phyloP scores from a whole-genome alignment of 2,888 invertebrate genomes.

The Caenorhabditis parvicauda region DNA sequence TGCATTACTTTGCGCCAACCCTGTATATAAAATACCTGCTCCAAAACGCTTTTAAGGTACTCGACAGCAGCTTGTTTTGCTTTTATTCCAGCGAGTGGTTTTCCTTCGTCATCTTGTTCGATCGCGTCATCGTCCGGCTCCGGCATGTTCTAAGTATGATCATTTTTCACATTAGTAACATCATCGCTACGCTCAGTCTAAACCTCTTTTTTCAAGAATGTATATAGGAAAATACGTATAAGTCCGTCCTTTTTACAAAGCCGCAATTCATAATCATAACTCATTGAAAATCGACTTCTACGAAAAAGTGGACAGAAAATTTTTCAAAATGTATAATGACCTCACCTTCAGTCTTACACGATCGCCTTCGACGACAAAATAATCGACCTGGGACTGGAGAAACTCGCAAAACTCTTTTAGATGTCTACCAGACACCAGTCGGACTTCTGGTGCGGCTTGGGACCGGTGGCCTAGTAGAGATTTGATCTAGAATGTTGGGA shows the following conservation, averaged over 20 bases:
- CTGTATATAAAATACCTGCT: conserved; percentile 36
- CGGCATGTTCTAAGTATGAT: conserved; percentile 52
- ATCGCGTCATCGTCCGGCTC: conserved; percentile 55
- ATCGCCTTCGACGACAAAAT: conserved; percentile 73
- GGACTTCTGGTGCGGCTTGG: conserved; percentile 87
- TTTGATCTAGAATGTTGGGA: conserved; percentile 70
- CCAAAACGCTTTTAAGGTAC: conserved; percentile 55
- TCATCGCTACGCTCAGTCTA: not conserved
- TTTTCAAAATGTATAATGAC: not conserved
- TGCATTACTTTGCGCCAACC: not conserved
- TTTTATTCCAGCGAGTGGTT: conserved; percentile 56
- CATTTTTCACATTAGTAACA: not conserved
- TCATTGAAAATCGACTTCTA: too few species aligned
- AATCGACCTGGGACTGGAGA: conserved; percentile 78
- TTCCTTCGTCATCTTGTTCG: conserved; percentile 61
- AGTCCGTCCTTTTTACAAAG: too few species aligned
- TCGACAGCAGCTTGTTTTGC: conserved; percentile 62
- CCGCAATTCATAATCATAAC: not conserved
- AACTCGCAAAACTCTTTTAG: conserved; percentile 91
- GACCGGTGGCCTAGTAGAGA: conserved; percentile 91
- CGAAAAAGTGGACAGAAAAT: not conserved
- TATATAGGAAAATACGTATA: too few species aligned
- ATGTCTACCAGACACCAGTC: conserved; percentile 90
- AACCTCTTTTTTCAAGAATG: too few species aligned
- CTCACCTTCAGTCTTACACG: conserved; percentile 54